A percentile compares a stretch with the other conserved stretches of the same genome.
Evolutionary conservation across 2,888 invertebrate genomes (phyloP).

Genomic region (Diabrotica balteata): DNA sequence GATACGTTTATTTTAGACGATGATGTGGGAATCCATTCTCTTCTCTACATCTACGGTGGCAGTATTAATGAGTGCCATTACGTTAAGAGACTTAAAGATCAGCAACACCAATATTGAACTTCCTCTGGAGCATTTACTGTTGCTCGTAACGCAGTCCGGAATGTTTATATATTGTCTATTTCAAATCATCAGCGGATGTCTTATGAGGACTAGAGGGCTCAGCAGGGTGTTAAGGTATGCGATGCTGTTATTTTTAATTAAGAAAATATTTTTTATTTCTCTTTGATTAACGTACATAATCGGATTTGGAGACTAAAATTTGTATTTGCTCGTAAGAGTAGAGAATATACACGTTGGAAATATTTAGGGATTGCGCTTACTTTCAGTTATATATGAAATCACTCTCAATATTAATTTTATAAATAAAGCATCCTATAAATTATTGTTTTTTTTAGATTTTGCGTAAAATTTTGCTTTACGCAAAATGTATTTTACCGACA

Average conservation of each 20-base stretch:
- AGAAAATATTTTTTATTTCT: too few relatives aligned
- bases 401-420: too few relatives aligned
- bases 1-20: conserved; percentile 61
- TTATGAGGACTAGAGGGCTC: conserved; percentile 61
- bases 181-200: conserved; percentile 78
- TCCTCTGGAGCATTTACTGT: conserved; percentile 75
- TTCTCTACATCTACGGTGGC: conserved; percentile 47
- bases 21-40: conserved; percentile 59
- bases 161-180: conserved; percentile 86
- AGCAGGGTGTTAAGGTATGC: conserved; percentile 45
- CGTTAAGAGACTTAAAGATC: conserved; percentile 44
- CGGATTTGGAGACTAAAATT: too few relatives aligned
- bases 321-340: too few relatives aligned
- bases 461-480: too few relatives aligned
- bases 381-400: too few relatives aligned
- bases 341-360: too few relatives aligned
- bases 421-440: too few relatives aligned
- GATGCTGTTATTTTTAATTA: not conserved
- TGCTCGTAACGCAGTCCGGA: conserved; percentile 85
- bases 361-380: too few relatives aligned
- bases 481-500: too few relatives aligned
- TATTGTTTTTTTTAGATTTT: too few relatives aligned
- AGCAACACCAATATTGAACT: conserved; percentile 50
- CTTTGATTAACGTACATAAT: too few relatives aligned
- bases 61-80: conserved; percentile 41